Evolutionary conservation across 2,113 vertebrate genomes (phyloP), one percentile per base, ranked within the genome.

Genomic region (Piprites chloris): DNA sequence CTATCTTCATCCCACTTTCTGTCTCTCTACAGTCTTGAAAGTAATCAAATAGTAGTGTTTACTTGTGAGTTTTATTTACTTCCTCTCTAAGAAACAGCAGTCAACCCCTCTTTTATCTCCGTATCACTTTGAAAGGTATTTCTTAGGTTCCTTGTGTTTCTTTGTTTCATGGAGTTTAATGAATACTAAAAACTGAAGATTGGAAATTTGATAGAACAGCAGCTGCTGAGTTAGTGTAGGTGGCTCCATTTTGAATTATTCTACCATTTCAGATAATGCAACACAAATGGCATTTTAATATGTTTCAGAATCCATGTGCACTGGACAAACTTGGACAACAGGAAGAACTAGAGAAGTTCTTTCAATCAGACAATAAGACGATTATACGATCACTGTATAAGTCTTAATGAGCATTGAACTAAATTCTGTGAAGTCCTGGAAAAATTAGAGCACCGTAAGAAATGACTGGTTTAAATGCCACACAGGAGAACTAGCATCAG

Each of bases 141-240:
- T 83, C 49, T 6, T 55, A 63, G 3, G 4, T 6, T 71, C 16
- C 32, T 52, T 71, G 15, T 35, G 9, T 12, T 58, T 24, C 18
- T 53, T 78, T 63, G 15, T 58, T 63, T 89, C 18, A 16, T 18
- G n/a, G 21, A 5, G 1, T 62, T 68, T 59, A 63, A 53, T 50
- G 20, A 49, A 21, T 47, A 26, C 18, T 76, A 5, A 80, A 89
- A 76, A 37, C 16, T 72, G 13, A 53, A 21, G 16, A 71, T 7
- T 30, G 3, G 24, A 87, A 88, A 62, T 68, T 37, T 0, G 0
- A 21, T 21, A 65, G 8, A 33, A 30, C 17, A 18, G 30, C 12
- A 50, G 39, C 42, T 59, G 4, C 12, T 71, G 12, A 53, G 8
- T 49, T 63, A 49, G 17, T 0, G 0, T 49, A 22, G 9, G 30